Evolutionary conservation across 2,888 invertebrate genomes (phyloP), one percentile per base, ranked within the genome.

Genomic region (Drosophila borborema): DNA sequence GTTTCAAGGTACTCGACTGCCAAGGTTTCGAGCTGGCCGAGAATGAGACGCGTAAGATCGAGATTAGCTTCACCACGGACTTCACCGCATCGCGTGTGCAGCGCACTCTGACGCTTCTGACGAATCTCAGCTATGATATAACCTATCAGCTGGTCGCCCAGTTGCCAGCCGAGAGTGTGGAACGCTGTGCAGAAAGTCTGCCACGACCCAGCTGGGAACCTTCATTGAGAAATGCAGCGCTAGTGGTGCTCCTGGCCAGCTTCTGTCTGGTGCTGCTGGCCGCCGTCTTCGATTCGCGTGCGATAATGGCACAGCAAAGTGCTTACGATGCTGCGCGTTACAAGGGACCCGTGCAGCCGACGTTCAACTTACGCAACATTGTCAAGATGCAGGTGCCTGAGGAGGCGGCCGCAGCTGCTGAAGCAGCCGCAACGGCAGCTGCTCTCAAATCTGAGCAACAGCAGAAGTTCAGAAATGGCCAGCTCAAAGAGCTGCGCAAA

Each of bases 1-100:
- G 97, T 20, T 97, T 97, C 91, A 95, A 95, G 87, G 95, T 97
- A 43, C 93, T 96, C 61, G 96, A 97, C 89, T 97, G 97, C 90
- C 94, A 94, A 40, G 94, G 96, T 1, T 97, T 97, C 91, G 94
- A 94, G 49, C 92, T 97, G 45, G 93, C 93, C 67, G 96, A 97
- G 31, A 97, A 97, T 90, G 95, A 95, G 34, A 96, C 96, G 7
- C 95, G 94, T 81, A 96, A 96, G 91, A 95, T 98, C 65, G 97
- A 98, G 86, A 96, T 98, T 74, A 96, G 96, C 74, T 98, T 97
- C 92, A 97, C 97, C 0, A 97, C 98, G 0, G 98, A 98, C 93
- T 97, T 98, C 90, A 97, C 97, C 0, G 93, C 97, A 85, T 95
- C 97, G 0, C 95, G 96, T 74, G 95, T 97, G 45, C 95, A 96